These are phyloP conservation scores for Halcyon smyrnensis DNA, from an alignment of 2,797 vertebrate genomes.

Conservation along the genomic window DNA sequence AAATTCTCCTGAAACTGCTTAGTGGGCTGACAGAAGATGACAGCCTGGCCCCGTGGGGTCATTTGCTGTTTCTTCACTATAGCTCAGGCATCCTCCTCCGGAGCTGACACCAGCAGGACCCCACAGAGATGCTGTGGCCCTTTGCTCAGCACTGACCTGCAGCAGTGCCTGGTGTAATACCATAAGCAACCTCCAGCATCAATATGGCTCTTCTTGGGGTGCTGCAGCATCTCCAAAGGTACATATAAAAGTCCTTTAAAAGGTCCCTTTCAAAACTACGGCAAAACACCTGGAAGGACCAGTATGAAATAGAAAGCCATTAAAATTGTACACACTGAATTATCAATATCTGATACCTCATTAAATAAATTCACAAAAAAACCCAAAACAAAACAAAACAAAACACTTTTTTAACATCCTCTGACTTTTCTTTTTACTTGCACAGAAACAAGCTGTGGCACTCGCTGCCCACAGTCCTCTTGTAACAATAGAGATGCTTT, in stretches of 20 bases:
- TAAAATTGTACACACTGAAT: conserved; percentile 53
- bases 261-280: conserved; percentile 30
- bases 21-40: neutral
- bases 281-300: conserved; percentile 35
- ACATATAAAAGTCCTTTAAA: neutral
- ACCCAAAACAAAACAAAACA: neutral
- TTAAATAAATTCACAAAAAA: neutral
- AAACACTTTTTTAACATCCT: neutral
- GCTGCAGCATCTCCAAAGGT: neutral
- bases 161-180: neutral
- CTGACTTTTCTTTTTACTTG: neutral
- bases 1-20: neutral
- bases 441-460: neutral
- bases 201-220: neutral
- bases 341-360: neutral
- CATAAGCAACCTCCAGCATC: neutral
- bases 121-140: neutral
- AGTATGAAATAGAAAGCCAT: conserved; percentile 38
- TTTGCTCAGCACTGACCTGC: neutral
- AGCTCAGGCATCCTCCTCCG: neutral
- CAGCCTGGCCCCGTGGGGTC: neutral
- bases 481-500: fast-evolving
- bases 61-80: neutral
- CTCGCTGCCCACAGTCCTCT: neutral
- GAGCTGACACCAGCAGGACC: neutral